phyloP scores from a whole-genome alignment of 2,888 invertebrate genomes.

The Trichogramma evanescens region DNA sequence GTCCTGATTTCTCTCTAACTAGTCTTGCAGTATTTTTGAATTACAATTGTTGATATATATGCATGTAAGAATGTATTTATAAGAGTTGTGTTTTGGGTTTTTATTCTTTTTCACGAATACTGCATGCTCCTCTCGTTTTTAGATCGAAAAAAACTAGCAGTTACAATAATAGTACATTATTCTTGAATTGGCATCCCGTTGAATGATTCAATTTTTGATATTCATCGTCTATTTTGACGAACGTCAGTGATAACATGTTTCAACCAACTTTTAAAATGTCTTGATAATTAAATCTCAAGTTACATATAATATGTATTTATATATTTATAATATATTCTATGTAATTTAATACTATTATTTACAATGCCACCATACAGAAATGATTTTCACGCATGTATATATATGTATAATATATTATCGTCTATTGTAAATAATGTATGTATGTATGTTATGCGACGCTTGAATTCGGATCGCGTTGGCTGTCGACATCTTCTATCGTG shows the following conservation, averaged over 20 bases:
- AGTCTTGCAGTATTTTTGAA: conserved; percentile 18
- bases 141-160: background rate
- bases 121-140: conserved; percentile 1
- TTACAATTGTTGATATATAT: background rate
- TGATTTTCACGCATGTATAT: too few species aligned
- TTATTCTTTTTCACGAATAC: too few species aligned
- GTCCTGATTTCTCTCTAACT: conserved; percentile 17
- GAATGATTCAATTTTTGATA: conserved; percentile 5
- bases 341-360: conserved; percentile 41
- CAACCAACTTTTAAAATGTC: conserved; percentile 9
- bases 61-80: too few species aligned
- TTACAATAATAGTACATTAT: conserved; percentile 1
- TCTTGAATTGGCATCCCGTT: conserved; percentile 1
- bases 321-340: conserved; percentile 27
- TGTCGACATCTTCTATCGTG: too few species aligned
- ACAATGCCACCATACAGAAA: conserved; percentile 37
- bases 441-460: too few species aligned
- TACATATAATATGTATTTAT: conserved; percentile 14
- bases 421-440: too few species aligned
- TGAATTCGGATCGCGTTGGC: too few species aligned
- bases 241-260: conserved; percentile 28
- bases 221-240: conserved; percentile 25
- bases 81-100: too few species aligned
- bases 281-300: background rate
- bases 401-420: too few species aligned